These are phyloP conservation scores for Sicus ferrugineus DNA, from an alignment of 2,888 invertebrate genomes.

Conservation along the genomic window DNA sequence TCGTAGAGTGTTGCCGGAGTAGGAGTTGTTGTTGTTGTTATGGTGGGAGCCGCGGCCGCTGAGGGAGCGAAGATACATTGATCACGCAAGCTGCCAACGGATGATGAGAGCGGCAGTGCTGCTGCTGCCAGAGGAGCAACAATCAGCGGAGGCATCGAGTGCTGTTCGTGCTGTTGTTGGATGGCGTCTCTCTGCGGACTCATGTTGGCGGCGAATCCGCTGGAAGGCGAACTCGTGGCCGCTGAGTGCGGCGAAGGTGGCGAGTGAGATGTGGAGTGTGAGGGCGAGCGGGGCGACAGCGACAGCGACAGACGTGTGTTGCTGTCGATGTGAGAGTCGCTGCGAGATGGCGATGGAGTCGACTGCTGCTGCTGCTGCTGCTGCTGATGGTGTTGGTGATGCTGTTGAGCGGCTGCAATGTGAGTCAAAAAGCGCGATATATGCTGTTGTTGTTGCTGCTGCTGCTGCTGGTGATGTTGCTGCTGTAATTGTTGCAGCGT, in stretches of 20 bases:
- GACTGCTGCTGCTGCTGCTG: slow-evolving; percentile 43
- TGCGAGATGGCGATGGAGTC: slow-evolving; percentile 44
- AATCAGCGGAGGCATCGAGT: slow-evolving; percentile 39
- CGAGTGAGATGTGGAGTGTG: slow-evolving; percentile 44
- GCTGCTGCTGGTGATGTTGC: slow-evolving; percentile 45
- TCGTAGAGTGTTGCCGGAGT: slow-evolving; percentile 34
- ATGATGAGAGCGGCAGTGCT: slow-evolving; percentile 44
- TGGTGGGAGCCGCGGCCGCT: background rate
- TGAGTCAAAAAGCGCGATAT: slow-evolving; percentile 60
- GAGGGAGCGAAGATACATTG: slow-evolving; percentile 45
- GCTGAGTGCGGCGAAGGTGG: slow-evolving; percentile 48
- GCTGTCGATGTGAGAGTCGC: slow-evolving; percentile 57
- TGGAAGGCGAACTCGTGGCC: slow-evolving; percentile 57
- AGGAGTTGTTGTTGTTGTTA: slow-evolving; percentile 17
- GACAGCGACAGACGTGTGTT: slow-evolving; percentile 41
- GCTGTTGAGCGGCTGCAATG: slow-evolving; percentile 54
- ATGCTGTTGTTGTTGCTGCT: slow-evolving; percentile 50
- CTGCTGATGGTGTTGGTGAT: slow-evolving; percentile 46
- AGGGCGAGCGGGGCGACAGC: slow-evolving; percentile 50
- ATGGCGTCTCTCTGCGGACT: slow-evolving; percentile 50
- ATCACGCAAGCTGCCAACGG: slow-evolving; percentile 42
- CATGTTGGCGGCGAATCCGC: slow-evolving; percentile 48
- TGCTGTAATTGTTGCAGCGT: slow-evolving; percentile 49
- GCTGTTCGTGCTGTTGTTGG: slow-evolving; percentile 38
- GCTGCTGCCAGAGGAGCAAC: slow-evolving; percentile 50